Conservation (phyloP, 2,888 invertebrate genomes). For the Leptopilina myrica region DNA sequence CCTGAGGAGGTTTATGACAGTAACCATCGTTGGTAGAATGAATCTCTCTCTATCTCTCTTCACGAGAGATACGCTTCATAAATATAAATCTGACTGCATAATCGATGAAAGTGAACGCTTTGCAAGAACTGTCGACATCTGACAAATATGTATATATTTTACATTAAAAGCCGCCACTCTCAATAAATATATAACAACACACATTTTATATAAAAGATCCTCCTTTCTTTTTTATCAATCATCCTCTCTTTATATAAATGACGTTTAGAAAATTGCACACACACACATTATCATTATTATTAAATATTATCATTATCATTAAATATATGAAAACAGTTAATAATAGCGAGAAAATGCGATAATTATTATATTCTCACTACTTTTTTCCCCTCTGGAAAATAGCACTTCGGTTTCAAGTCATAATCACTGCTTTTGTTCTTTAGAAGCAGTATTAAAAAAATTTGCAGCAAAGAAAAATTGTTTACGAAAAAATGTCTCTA, state of each 20-base stretch:
- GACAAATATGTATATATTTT: constrained; percentile 56
- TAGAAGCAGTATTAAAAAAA: neutral
- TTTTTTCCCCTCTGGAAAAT: neutral
- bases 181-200: neutral
- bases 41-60: constrained; percentile 59
- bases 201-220: too few species aligned
- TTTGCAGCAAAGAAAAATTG: too few species aligned
- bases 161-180: constrained; percentile 50
- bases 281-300: neutral
- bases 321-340: neutral
- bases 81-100: constrained; percentile 73
- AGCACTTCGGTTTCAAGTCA: neutral
- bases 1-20: constrained; percentile 61
- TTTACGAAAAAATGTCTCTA: too few species aligned
- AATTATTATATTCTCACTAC: neutral
- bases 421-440: neutral
- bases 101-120: constrained; percentile 69
- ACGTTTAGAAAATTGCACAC: neutral
- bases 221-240: constrained; percentile 39
- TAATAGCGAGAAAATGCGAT: neutral
- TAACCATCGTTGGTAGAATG: constrained; percentile 66
- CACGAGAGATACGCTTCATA: constrained; percentile 65
- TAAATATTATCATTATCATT: too few species aligned
- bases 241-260: neutral
- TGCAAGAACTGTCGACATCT: constrained; percentile 55